phyloP scores from a whole-genome alignment of 1,140 invertebrate species.

The Arctopsyche grandis region DNA sequence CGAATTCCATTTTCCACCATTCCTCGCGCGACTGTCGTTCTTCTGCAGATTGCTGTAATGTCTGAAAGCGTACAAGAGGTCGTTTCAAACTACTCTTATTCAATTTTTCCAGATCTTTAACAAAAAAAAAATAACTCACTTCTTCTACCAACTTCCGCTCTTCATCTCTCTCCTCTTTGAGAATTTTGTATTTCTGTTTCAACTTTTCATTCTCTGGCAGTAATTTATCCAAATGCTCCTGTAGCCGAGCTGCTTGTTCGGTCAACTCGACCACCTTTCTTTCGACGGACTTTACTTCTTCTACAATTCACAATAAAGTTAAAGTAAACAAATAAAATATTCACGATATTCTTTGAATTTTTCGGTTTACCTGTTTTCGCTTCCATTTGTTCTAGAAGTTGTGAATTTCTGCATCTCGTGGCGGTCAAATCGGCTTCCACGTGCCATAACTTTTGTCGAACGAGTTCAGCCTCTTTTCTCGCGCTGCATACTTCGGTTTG shows the following conservation, averaged over 20 bases:
- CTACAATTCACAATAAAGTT: no score
- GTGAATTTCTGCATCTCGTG: slow-evolving; percentile 61
- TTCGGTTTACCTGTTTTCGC: slow-evolving; percentile 59
- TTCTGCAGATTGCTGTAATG: background rate
- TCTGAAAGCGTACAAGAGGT: background rate
- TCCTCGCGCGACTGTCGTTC: slow-evolving; percentile 58
- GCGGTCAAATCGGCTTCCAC: slow-evolving; percentile 62
- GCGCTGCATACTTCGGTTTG: slow-evolving; percentile 63
- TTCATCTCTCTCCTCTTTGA: slow-evolving; percentile 60
- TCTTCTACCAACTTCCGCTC: slow-evolving; percentile 55
- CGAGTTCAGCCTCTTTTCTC: slow-evolving; percentile 64
- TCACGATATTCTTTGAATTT: background rate
- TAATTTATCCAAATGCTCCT: slow-evolving; percentile 59
- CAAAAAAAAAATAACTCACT: background rate
- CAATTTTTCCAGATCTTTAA: background rate
- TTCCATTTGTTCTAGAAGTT: slow-evolving; percentile 61
- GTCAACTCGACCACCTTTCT: slow-evolving; percentile 47
- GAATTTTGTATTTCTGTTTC: slow-evolving; percentile 59
- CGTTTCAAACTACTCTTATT: background rate
- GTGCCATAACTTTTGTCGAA: slow-evolving; percentile 60
- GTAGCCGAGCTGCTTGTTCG: slow-evolving; percentile 59
- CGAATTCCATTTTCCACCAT: slow-evolving; percentile 62
- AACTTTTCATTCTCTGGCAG: slow-evolving; percentile 58
- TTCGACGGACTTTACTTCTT: slow-evolving; percentile 35
- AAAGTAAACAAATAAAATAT: slow-evolving; percentile 7